Evolutionary conservation across 2,888 invertebrate genomes (phyloP).

Genomic region (Melanotus villosus): DNA sequence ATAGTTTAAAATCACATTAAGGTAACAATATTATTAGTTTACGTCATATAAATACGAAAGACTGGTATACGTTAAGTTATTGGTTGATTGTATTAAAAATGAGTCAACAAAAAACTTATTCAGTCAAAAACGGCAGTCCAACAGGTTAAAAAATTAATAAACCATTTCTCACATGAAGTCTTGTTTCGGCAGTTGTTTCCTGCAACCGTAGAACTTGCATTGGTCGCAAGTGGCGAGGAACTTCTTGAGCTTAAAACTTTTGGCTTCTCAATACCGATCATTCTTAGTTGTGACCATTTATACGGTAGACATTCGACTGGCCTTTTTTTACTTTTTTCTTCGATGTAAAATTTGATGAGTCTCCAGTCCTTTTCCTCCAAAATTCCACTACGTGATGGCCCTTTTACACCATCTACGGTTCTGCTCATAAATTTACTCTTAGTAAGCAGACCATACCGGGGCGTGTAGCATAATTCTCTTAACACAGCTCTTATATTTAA

Average conservation of each 20-base stretch:
- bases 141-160: slow-evolving; percentile 64
- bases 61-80: neutral
- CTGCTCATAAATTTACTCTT: slow-evolving; percentile 73
- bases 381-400: slow-evolving; percentile 71
- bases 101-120: slow-evolving; percentile 36
- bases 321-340: slow-evolving; percentile 60
- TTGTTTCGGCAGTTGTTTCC: slow-evolving; percentile 49
- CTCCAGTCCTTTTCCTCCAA: slow-evolving; percentile 71
- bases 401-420: slow-evolving; percentile 60
- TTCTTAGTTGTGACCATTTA: slow-evolving; percentile 59
- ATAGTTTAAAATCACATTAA: slow-evolving; percentile 24
- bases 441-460: slow-evolving; percentile 73
- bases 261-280: slow-evolving; percentile 54
- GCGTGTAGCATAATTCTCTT: slow-evolving; percentile 62
- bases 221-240: slow-evolving; percentile 44
- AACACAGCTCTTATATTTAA: slow-evolving; percentile 71
- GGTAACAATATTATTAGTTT: neutral
- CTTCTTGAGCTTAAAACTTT: slow-evolving; percentile 58
- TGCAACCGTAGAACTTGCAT: slow-evolving; percentile 42
- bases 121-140: slow-evolving; percentile 66
- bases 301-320: slow-evolving; percentile 59
- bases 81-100: neutral
- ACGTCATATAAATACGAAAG: slow-evolving; percentile 8
- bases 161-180: slow-evolving; percentile 60
- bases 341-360: slow-evolving; percentile 61